phyloP scores from a whole-genome alignment of 2,113 vertebrate species.

The Equus quagga region DNA sequence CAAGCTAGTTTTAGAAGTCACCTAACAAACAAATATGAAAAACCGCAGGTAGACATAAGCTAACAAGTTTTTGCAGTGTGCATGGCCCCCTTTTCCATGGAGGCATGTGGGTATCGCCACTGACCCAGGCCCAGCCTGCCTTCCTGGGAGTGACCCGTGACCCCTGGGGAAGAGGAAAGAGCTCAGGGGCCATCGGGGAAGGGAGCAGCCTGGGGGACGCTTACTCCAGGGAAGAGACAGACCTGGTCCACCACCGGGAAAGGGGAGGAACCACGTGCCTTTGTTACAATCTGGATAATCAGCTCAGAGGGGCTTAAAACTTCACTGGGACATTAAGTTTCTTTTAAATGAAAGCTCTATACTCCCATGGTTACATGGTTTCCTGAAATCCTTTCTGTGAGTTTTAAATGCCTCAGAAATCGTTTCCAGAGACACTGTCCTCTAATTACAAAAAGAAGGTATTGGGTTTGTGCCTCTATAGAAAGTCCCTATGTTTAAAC shows the following conservation, averaged over 20 bases:
- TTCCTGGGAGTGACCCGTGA: too few species aligned
- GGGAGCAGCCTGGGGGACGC: background rate
- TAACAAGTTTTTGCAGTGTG: background rate
- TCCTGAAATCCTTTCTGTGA: conserved; percentile 15
- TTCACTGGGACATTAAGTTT: background rate
- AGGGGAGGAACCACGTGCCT: background rate
- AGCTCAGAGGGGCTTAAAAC: background rate
- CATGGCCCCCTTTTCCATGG: background rate
- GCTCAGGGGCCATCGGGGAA: too few species aligned
- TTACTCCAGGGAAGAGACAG: background rate
- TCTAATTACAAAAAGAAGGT: background rate
- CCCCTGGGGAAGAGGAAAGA: background rate
- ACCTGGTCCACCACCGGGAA: background rate
- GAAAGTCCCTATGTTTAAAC: background rate
- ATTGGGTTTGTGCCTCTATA: background rate
- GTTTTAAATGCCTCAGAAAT: conserved; percentile 22
- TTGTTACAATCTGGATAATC: background rate
- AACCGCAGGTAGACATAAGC: background rate
- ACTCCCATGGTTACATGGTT: background rate
- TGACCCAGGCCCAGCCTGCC: background rate
- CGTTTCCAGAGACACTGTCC: background rate
- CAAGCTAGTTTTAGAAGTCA: background rate
- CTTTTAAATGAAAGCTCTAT: background rate
- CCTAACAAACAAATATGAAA: background rate
- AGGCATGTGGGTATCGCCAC: background rate